Conservation (phyloP, 2,113 vertebrate species). For the Pogonocichla stellata region DNA sequence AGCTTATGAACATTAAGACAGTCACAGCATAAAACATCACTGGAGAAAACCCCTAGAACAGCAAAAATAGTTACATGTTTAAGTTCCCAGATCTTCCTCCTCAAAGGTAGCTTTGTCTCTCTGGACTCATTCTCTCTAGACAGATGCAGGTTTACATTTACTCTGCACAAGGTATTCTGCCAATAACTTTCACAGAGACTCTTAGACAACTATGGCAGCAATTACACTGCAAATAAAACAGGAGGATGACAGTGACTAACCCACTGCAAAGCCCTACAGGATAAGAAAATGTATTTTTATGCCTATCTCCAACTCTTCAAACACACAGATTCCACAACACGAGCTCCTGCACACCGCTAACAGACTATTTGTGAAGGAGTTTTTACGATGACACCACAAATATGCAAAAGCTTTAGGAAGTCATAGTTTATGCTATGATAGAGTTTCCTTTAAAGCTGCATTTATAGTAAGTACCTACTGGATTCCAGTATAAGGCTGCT, state of each 20-base stretch:
- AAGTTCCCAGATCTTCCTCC: not conserved
- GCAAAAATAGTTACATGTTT: not conserved
- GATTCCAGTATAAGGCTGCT: not conserved
- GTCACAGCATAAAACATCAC: not conserved
- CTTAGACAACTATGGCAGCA: not conserved
- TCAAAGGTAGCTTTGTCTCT: not conserved
- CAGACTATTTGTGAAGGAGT: not conserved
- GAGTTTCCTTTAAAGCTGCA: not conserved
- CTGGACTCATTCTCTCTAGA: not conserved
- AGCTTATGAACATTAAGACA: not conserved
- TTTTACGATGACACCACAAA: not conserved
- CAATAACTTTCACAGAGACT: not conserved
- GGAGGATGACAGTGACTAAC: not conserved
- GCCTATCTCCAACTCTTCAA: not conserved
- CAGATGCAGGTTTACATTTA: not conserved
- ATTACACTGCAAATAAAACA: not conserved
- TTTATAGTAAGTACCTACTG: not conserved
- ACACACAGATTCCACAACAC: not conserved
- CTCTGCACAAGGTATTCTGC: not conserved
- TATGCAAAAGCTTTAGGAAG: not conserved
- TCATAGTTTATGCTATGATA: not conserved
- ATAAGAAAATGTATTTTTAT: not conserved
- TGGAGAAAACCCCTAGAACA: not conserved
- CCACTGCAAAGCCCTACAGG: not conserved
- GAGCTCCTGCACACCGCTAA: not conserved